Percentiles rank a stretch among this genome's conserved stretches.
Conservation (phyloP, 2,113 vertebrate species). For the Chaenocephalus aceratus region DNA sequence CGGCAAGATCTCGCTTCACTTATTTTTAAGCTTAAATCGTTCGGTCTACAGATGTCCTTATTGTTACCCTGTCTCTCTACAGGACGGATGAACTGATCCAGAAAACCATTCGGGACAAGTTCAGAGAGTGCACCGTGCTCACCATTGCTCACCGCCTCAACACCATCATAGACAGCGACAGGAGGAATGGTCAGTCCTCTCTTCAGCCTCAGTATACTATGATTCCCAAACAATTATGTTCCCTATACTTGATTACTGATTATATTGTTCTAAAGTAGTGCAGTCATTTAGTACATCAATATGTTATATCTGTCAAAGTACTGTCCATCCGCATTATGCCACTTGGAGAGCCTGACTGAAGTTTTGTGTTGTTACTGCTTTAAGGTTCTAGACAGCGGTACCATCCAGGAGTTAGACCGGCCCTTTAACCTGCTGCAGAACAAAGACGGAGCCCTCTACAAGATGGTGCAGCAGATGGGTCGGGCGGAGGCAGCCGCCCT, state of each 20-base stretch:
- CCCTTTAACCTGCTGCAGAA: conserved; percentile 65
- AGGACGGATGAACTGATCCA: conserved; percentile 97
- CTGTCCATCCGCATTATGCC: background rate
- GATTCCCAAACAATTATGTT: too few relatives aligned
- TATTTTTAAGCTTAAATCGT: too few relatives aligned
- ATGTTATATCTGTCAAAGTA: background rate
- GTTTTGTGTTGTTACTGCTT: background rate
- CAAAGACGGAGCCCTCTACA: conserved; percentile 58
- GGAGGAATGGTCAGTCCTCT: conserved; percentile 91
- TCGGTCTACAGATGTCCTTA: too few relatives aligned
- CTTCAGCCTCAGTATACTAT: background rate
- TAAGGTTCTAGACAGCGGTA: conserved; percentile 65
- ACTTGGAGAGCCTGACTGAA: too few relatives aligned
- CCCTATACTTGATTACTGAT: too few relatives aligned
- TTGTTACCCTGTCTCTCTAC: conserved; percentile 38
- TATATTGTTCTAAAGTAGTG: too few relatives aligned
- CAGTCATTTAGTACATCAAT: too few relatives aligned
- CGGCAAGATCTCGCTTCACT: too few relatives aligned
- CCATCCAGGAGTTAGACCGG: conserved; percentile 55
- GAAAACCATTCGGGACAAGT: conserved; percentile 94
- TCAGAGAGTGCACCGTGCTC: conserved; percentile 93
- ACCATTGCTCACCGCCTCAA: conserved; percentile 96
- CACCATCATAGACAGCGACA: conserved; percentile 96
- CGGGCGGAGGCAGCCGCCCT: conserved; percentile 47
- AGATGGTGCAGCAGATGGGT: conserved; percentile 66